Percentiles rank a stretch among this genome's conserved stretches.
phyloP scores from a whole-genome alignment of 2,888 invertebrate genomes.

The Drosophila quasianomalipes region DNA sequence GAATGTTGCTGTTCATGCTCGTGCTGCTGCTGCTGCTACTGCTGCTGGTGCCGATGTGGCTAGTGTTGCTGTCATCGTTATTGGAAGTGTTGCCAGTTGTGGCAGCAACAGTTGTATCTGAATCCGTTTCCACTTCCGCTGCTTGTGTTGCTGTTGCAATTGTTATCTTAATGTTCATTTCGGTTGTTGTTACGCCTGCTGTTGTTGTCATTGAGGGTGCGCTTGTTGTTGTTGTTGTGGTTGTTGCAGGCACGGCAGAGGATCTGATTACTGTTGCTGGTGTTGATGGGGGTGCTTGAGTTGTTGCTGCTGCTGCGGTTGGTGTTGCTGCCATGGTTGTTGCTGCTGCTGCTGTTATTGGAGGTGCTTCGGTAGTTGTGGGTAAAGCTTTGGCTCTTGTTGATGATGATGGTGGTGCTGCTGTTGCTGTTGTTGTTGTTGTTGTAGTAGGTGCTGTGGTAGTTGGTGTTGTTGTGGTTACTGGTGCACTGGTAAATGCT shows the following conservation, averaged over 20 bases:
- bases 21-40: not conserved
- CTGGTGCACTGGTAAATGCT: conserved; percentile 17
- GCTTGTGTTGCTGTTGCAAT: conserved; percentile 22
- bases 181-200: conserved; percentile 35
- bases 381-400: conserved; percentile 12
- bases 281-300: conserved; percentile 32
- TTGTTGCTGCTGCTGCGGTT: conserved; percentile 4
- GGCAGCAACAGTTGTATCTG: conserved; percentile 30
- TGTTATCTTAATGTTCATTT: conserved; percentile 25
- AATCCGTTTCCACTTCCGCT: conserved; percentile 27
- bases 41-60: conserved; percentile 7
- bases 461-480: conserved; percentile 4
- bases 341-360: conserved; percentile 27
- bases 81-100: conserved; percentile 28
- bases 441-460: conserved; percentile 23
- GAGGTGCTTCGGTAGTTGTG: not conserved
- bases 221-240: conserved; percentile 26
- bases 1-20: conserved; percentile 7
- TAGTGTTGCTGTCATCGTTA: conserved; percentile 16
- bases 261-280: conserved; percentile 15
- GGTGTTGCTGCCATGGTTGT: conserved; percentile 15
- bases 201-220: conserved; percentile 23
- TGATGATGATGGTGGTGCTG: conserved; percentile 25
- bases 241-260: conserved; percentile 17
- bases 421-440: conserved; percentile 33